Conservation (phyloP, 2,888 invertebrate species). For the Melanostoma mellinum region DNA sequence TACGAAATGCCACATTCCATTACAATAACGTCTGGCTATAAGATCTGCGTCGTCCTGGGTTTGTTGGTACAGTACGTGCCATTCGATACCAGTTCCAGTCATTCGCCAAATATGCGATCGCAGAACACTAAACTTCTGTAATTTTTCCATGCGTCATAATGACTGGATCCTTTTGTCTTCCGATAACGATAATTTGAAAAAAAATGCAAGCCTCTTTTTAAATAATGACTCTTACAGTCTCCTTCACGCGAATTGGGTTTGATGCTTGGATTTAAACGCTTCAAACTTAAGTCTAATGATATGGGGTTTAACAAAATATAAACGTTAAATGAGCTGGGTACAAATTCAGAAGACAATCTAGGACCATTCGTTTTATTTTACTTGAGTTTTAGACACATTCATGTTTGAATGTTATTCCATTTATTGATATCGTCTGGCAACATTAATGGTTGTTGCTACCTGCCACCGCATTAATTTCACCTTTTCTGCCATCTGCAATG, state of each 20-base stretch:
- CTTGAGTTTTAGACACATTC: too few species aligned
- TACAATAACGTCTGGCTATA: neutral
- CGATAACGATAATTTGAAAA: too few species aligned
- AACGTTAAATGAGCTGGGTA: neutral
- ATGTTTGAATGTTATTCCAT: neutral
- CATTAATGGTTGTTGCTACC: constrained; percentile 39
- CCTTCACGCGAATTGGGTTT: too few species aligned
- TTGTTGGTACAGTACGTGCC: constrained; percentile 21
- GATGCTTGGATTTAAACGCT: too few species aligned
- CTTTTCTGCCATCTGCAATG: constrained; percentile 35
- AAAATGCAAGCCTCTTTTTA: too few species aligned
- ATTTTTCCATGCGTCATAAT: constrained; percentile 48
- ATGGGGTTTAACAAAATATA: too few species aligned
- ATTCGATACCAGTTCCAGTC: constrained; percentile 40
- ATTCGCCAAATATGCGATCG: constrained; percentile 49
- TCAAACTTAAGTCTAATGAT: too few species aligned
- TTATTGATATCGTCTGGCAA: constrained; percentile 29
- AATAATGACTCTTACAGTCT: too few species aligned
- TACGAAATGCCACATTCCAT: constrained; percentile 27
- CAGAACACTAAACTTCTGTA: constrained; percentile 19
- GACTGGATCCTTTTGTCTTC: too few species aligned
- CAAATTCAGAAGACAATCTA: neutral
- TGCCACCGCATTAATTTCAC: constrained; percentile 42
- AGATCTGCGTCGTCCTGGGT: constrained; percentile 6
- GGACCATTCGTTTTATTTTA: too few species aligned